A percentile compares a stretch with the other conserved stretches of the same genome.
phyloP scores from a whole-genome alignment of 2,113 vertebrate species.

The Ceratotherium simum region DNA sequence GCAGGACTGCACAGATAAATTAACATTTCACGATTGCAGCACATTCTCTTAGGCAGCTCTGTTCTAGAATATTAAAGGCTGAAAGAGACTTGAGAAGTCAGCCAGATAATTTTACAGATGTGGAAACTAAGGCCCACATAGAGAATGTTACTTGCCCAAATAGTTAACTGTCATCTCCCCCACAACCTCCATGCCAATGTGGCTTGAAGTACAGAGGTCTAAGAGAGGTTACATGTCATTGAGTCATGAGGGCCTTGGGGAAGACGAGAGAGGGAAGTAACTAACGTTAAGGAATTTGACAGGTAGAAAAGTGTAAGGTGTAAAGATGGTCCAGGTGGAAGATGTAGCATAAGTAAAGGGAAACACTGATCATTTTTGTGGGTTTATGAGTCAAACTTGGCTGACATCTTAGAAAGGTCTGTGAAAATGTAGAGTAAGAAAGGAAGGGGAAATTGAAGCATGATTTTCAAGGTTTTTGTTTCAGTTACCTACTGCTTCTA shows the following conservation, averaged over 20 bases:
- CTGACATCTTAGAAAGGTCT: conserved; percentile 8
- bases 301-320: background rate
- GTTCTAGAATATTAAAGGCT: background rate
- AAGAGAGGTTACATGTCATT: too few species aligned
- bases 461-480: background rate
- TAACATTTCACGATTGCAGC: fast-evolving
- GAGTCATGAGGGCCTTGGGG: background rate
- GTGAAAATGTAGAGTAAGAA: background rate
- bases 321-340: background rate
- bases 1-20: background rate
- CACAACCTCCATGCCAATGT: background rate
- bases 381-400: background rate
- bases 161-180: background rate
- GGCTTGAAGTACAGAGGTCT: background rate
- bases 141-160: background rate
- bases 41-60: background rate
- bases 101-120: background rate
- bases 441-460: background rate
- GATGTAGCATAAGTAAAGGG: background rate
- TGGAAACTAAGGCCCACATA: background rate
- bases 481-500: background rate
- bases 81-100: background rate
- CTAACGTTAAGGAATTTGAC: background rate
- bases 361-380: background rate
- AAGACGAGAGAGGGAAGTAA: background rate